Percentiles rank a stretch among this genome's conserved stretches.
These are phyloP conservation scores for Rhincodon typus DNA, from an alignment of 2,797 vertebrate species.

Conservation along the genomic window DNA sequence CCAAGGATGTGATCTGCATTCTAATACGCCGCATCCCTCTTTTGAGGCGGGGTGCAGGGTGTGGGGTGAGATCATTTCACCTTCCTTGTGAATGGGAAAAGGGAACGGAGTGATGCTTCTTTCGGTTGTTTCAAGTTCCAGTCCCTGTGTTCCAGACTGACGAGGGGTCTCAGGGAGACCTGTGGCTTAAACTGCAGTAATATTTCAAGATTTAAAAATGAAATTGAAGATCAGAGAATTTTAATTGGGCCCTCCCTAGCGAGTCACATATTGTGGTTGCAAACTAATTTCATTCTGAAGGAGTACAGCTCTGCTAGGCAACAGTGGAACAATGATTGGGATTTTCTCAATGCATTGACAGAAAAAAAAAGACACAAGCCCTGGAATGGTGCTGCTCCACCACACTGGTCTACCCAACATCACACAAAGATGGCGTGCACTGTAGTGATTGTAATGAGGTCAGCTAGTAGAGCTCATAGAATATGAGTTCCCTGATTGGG, in stretches of 20 bases:
- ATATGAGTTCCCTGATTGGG: no score
- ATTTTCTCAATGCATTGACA: slow-evolving; percentile 61
- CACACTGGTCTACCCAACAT: slow-evolving; percentile 53
- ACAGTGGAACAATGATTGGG: slow-evolving; percentile 56
- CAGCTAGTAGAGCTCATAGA: no score
- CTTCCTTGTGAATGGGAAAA: slow-evolving; percentile 14
- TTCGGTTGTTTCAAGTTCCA: slow-evolving; percentile 33
- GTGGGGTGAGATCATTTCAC: neutral
- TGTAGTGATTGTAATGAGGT: no score
- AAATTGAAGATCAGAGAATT: neutral
- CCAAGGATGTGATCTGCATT: slow-evolving; percentile 52
- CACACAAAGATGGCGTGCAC: slow-evolving; percentile 30
- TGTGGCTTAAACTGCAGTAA: slow-evolving; percentile 15
- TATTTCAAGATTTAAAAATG: slow-evolving; percentile 37
- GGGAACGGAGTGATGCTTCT: neutral
- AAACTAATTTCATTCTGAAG: slow-evolving; percentile 50
- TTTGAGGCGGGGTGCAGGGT: neutral
- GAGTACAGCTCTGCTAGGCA: slow-evolving; percentile 58
- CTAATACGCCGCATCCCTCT: slow-evolving; percentile 45
- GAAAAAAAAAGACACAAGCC: slow-evolving; percentile 44
- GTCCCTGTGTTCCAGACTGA: slow-evolving; percentile 37
- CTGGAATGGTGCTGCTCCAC: slow-evolving; percentile 52
- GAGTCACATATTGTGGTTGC: slow-evolving; percentile 41
- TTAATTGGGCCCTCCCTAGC: slow-evolving; percentile 35
- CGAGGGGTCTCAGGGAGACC: neutral